phyloP scores from a whole-genome alignment of 2,888 invertebrate species.

The Trissolcus brochymenae region DNA sequence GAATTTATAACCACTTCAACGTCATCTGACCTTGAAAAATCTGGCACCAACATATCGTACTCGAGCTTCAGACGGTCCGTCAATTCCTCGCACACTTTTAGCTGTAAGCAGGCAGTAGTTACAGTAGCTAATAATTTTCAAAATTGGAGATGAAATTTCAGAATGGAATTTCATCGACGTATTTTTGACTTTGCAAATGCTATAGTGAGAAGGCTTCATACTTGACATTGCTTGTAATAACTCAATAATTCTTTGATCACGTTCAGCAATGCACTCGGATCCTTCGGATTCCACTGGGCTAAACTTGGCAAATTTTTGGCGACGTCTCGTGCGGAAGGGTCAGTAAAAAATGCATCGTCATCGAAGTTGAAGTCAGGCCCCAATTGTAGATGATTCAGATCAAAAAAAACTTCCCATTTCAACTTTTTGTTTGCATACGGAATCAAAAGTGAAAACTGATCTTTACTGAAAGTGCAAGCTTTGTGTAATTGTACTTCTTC shows the following conservation, averaged over 20 bases:
- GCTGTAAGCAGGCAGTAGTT: slow-evolving; percentile 54
- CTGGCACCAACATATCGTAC: slow-evolving; percentile 80
- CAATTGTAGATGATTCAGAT: slow-evolving; percentile 80
- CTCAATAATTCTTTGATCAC: slow-evolving; percentile 81
- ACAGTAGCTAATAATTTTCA: too few relatives aligned
- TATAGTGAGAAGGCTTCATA: slow-evolving; percentile 65
- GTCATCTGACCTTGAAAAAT: slow-evolving; percentile 79
- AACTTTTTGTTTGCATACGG: slow-evolving; percentile 84
- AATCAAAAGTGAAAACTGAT: slow-evolving; percentile 76
- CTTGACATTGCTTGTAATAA: slow-evolving; percentile 82
- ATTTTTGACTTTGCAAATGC: not conserved
- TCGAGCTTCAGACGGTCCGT: slow-evolving; percentile 80
- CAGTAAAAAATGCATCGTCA: slow-evolving; percentile 81
- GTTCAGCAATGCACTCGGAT: slow-evolving; percentile 79
- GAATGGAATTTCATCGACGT: too few relatives aligned
- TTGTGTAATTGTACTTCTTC: not conserved
- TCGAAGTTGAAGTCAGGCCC: slow-evolving; percentile 87
- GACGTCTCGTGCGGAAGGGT: slow-evolving; percentile 79
- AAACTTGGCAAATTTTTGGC: slow-evolving; percentile 80
- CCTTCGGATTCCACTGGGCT: slow-evolving; percentile 81
- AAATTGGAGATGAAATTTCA: slow-evolving; percentile 1
- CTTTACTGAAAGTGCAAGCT: not conserved
- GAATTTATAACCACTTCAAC: slow-evolving; percentile 80
- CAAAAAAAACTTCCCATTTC: slow-evolving; percentile 85
- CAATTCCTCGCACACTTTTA: slow-evolving; percentile 70